Evolutionary conservation across 1,140 invertebrate genomes (phyloP), one percentile per base, ranked within the genome.

Genomic region (Zaprionus tsacasi): DNA sequence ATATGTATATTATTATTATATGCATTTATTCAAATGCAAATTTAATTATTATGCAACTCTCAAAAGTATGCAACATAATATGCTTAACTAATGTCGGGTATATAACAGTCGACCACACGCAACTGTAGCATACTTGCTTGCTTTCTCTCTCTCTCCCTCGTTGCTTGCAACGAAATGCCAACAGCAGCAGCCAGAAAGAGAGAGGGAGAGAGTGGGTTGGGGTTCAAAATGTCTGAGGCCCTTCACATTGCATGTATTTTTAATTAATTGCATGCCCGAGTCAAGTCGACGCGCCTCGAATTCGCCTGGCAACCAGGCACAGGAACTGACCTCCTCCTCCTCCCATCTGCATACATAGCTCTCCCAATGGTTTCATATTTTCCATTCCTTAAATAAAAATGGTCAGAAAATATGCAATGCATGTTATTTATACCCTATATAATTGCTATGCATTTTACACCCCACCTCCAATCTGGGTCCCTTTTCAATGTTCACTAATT

Each of bases 181-280:
- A 65, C 63, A 35, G 35, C 48, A 54, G 21, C 48, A 54, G 21
- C 52, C 52, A 56, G 63, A 36, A 40, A 60, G 33, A 10, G 6
- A 40, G 38, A 45, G n/a, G 38, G 43, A 38, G 12, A 30, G 35
- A 11, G 40, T 50, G 60, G 64, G 3, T 57, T 15, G 21, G 27
- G 60, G 64, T 1, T 57, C 66, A 76, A 74, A 78, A 82, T 77
- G 83, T 82, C 76, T 83, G 75, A 59, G 77, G 67, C 82, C 65
- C 64, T 85, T 78, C 70, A 77, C 78, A 82, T 71, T 86, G 78
- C 83, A 88, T 88, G 83, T 88, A 88, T 88, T 88, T 88, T 89
- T 88, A 88, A 88, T 87, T 87, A 87, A 87, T 87, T 87, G 83
- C 80, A 76, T 71, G 82, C 69, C 66, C 70, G 66, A 71, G 68